Percentiles rank a stretch among this genome's conserved stretches.
phyloP scores from a whole-genome alignment of 2,113 vertebrate genomes.

The Catharus bicknelli region DNA sequence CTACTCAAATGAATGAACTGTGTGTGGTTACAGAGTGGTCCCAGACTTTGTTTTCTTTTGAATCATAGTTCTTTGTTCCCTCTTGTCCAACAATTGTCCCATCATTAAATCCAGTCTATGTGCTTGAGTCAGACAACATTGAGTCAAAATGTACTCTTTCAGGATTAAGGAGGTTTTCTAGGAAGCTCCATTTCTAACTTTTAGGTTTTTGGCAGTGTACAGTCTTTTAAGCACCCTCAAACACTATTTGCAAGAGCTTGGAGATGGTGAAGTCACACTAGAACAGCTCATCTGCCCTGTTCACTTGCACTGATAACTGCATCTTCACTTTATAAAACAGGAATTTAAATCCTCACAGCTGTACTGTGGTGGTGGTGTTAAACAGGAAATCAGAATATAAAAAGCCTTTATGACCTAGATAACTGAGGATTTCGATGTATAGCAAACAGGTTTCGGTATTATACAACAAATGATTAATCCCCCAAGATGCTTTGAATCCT shows the following conservation, averaged over 20 bases:
- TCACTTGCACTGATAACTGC: background rate
- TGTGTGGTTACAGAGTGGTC: background rate
- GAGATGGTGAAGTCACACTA: background rate
- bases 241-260: background rate
- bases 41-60: background rate
- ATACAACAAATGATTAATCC: constrained; percentile 29
- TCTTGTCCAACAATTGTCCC: background rate
- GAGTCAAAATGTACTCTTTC: background rate
- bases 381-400: constrained; percentile 16
- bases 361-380: background rate
- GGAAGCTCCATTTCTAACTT: background rate
- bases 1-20: background rate
- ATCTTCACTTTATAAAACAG: background rate
- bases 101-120: background rate
- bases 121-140: background rate
- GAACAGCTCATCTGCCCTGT: background rate
- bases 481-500: background rate
- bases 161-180: background rate
- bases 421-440: constrained; percentile 32
- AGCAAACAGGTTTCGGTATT: constrained; percentile 16
- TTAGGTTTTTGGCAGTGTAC: background rate
- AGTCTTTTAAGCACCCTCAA: background rate
- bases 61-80: background rate
- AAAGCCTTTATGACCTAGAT: constrained; percentile 43
- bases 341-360: constrained; percentile 18